A percentile compares a stretch with the other conserved stretches of the same genome.
Evolutionary conservation across 2,113 vertebrate genomes (phyloP).

Genomic region (Mohoua ochrocephala): DNA sequence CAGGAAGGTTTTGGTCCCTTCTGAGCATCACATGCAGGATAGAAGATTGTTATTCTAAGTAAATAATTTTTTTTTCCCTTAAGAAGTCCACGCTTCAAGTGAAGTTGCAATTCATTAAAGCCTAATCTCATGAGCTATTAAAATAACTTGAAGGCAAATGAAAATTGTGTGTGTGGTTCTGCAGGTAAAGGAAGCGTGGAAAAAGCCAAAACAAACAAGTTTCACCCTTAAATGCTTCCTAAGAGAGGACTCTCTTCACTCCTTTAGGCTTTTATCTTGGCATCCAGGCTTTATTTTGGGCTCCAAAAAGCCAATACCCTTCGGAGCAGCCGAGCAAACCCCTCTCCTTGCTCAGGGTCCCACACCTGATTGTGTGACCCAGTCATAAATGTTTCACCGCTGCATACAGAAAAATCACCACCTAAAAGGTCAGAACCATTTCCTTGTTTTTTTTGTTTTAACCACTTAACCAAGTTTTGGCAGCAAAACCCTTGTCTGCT

Average conservation of each 20-base stretch:
- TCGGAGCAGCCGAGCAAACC: accelerated
- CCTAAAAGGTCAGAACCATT: neutral
- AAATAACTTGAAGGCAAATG: neutral
- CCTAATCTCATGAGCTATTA: neutral
- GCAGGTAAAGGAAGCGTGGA: neutral
- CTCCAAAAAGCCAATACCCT: neutral
- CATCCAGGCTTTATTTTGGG: neutral
- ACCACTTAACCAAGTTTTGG: neutral
- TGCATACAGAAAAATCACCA: neutral
- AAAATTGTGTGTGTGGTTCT: neutral
- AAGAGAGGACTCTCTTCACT: neutral
- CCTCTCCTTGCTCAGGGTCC: neutral
- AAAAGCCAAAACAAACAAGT: neutral
- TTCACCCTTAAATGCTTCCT: neutral
- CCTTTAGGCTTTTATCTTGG: neutral
- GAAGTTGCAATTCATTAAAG: neutral
- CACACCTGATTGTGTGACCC: neutral
- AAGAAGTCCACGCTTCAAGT: neutral
- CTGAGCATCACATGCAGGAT: neutral
- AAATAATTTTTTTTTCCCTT: neutral
- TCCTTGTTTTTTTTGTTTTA: neutral
- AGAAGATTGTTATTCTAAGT: neutral
- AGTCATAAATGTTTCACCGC: neutral
- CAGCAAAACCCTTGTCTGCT: neutral
- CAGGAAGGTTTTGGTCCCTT: neutral